Percentiles rank a stretch among this genome's conserved stretches.
Conservation (phyloP, 2,888 invertebrate genomes). For the Mystacides longicornis region DNA sequence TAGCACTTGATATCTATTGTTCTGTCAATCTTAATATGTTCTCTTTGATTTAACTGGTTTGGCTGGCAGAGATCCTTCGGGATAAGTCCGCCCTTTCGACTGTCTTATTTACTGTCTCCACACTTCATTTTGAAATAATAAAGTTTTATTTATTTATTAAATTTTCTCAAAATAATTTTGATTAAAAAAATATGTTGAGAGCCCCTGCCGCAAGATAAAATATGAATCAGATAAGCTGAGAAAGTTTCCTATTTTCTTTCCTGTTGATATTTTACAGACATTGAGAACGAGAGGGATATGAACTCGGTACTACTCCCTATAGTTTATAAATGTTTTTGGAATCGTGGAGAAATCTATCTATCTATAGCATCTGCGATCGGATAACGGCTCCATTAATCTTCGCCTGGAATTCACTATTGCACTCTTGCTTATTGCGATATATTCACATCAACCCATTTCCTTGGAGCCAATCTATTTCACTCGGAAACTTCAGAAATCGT, state of each 20-base stretch:
- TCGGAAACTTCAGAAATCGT: too few relatives aligned
- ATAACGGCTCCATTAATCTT: conserved; percentile 23
- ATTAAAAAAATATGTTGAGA: too few relatives aligned
- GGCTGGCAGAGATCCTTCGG: too few relatives aligned
- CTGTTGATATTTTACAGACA: neutral
- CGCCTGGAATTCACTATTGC: conserved; percentile 20
- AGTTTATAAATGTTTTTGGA: neutral
- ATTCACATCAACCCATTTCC: conserved; percentile 6
- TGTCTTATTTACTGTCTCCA: too few relatives aligned
- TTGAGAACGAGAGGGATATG: conserved; percentile 1
- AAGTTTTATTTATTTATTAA: too few relatives aligned
- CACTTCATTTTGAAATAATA: too few relatives aligned
- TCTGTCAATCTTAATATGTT: too few relatives aligned
- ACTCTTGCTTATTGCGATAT: conserved; percentile 23
- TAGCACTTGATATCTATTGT: too few relatives aligned
- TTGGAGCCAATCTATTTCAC: neutral
- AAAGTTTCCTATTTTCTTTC: neutral
- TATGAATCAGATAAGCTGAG: conserved; percentile 2
- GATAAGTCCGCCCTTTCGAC: too few relatives aligned
- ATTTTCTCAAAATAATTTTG: too few relatives aligned
- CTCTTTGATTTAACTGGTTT: too few relatives aligned
- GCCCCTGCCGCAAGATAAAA: too few relatives aligned
- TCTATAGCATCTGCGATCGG: conserved; percentile 3
- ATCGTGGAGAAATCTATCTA: conserved; percentile 18
- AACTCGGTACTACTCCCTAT: neutral